Base-by-base conservation (phyloP, 2,888 invertebrate genomes). In the Eudemis profundana region DNA sequence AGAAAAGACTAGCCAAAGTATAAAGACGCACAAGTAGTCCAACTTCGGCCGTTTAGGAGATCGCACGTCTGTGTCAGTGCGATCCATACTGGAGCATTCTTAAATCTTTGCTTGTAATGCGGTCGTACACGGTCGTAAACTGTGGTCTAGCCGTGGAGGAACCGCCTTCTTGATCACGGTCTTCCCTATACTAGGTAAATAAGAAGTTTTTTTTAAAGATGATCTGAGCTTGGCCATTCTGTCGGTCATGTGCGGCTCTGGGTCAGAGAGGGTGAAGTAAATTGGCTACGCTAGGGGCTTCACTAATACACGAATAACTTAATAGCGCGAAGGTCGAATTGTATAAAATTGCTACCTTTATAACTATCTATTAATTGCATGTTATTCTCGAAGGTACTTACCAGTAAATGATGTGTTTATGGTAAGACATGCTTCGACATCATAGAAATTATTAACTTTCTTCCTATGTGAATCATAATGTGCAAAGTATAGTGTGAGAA, bases 401-500 rank as follows among this genome's bases (percentile, higher is more conserved):
- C 70, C 67, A 29, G 51, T 68, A 40, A 67, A 68, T 36, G 47
- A 33, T 14, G 62, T 67, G 14, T 33, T 57, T 12, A 89, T 65
- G 3, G 81, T 77, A 12, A 89, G 64, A 0, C 42, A 56, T 14
- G 81, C 78, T 0, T 72, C 46, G 0, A 29, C 15, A 40, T 78
- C 73, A 66, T 92, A 92, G 54, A 90, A 88, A 3, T 67, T 61
- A 0, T 67, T 67, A 4, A 90, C 70, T n/a, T 74, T 80, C 1
- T 67, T 66, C 4, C 78, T 69, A 1, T 66, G 49, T 1, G 73
- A 68, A 62, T 89, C 89, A 65, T 82, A 92, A 66, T 85, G 80
- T 0, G 85, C 72, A 67, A 90, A 92, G 66, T 87, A 92, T 5
- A 85, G 57, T 0, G 78, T 78, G 0, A 92, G 69, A 67, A 92